Conservation (phyloP, 2,888 invertebrate genomes). For the Disparrhopalites patrizii region DNA sequence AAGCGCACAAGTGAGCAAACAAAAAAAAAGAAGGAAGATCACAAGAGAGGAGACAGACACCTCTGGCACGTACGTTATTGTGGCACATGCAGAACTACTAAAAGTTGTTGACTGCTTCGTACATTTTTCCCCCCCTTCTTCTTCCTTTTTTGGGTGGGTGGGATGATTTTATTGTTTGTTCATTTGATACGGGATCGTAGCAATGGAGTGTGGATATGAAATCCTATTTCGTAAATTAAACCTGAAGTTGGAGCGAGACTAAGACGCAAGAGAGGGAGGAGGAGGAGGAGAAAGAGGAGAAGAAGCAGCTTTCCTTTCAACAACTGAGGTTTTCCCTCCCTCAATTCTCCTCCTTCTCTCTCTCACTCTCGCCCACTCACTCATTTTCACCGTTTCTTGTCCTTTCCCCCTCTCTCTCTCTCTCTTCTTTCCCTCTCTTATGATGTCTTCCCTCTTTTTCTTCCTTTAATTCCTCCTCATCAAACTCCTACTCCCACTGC, state of each 20-base stretch:
- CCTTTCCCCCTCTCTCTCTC: no score
- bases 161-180: slow-evolving; percentile 44
- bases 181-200: slow-evolving; percentile 36
- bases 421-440: neutral
- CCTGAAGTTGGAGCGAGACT: slow-evolving; percentile 26
- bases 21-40: neutral
- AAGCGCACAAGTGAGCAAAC: slow-evolving; percentile 2
- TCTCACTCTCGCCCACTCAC: neutral
- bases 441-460: neutral
- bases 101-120: no score
- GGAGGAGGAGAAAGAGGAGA: slow-evolving; percentile 7
- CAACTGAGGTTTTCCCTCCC: neutral
- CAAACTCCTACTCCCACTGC: neutral
- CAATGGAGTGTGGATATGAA: slow-evolving; percentile 33
- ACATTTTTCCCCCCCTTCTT: no score
- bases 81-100: no score
- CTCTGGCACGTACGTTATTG: no score
- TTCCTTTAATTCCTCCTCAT: neutral
- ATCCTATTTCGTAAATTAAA: slow-evolving; percentile 46
- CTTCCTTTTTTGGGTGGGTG: slow-evolving; percentile 29
- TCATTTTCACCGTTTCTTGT: no score
- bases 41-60: no score
- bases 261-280: slow-evolving; percentile 11
- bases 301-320: neutral
- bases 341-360: neutral